A percentile compares a stretch with the other conserved stretches of the same genome.
These are phyloP conservation scores for Neoarius graeffei DNA, from an alignment of 2,113 vertebrate species.

Conservation along the genomic window DNA sequence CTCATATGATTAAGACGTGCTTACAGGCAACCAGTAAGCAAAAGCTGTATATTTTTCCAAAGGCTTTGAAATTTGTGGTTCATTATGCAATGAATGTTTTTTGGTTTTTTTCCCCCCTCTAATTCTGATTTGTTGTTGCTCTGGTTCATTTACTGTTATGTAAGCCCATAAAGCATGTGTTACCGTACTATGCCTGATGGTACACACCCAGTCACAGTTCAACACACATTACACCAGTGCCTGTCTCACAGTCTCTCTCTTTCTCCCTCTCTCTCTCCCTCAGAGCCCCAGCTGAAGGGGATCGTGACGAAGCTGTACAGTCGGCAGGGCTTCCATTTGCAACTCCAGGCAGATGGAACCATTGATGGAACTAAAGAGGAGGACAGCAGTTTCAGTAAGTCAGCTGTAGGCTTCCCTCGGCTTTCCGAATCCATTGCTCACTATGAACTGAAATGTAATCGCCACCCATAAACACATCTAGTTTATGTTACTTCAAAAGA, in stretches of 20 bases:
- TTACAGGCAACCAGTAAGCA: slow-evolving; percentile 5
- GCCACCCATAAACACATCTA: background rate
- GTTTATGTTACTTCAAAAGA: background rate
- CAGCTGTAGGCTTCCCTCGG: slow-evolving; percentile 22
- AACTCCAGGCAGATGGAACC: slow-evolving; percentile 97
- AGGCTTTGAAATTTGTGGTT: background rate
- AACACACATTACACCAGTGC: slow-evolving; percentile 5
- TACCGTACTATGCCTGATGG: slow-evolving; percentile 16
- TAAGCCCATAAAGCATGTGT: slow-evolving; percentile 23
- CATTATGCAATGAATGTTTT: background rate
- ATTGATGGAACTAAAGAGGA: slow-evolving; percentile 99
- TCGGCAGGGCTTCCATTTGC: slow-evolving; percentile 97
- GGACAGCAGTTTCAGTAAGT: slow-evolving; percentile 97
- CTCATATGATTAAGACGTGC: background rate
- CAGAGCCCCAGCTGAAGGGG: slow-evolving; percentile 99
- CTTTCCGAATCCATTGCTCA: background rate
- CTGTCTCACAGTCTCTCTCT: slow-evolving; percentile 47
- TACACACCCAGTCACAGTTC: slow-evolving; percentile 16
- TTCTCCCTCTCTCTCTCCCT: slow-evolving; percentile 46
- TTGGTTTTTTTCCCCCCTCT: background rate
- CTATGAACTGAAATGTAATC: background rate
- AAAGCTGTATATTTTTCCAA: background rate
- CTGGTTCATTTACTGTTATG: background rate
- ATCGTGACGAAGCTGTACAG: slow-evolving; percentile 99
- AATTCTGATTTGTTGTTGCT: background rate